Evolutionary conservation across 2,113 vertebrate genomes (phyloP), one percentile per base, ranked within the genome.

Genomic region (Brienomyrus brachyistius): DNA sequence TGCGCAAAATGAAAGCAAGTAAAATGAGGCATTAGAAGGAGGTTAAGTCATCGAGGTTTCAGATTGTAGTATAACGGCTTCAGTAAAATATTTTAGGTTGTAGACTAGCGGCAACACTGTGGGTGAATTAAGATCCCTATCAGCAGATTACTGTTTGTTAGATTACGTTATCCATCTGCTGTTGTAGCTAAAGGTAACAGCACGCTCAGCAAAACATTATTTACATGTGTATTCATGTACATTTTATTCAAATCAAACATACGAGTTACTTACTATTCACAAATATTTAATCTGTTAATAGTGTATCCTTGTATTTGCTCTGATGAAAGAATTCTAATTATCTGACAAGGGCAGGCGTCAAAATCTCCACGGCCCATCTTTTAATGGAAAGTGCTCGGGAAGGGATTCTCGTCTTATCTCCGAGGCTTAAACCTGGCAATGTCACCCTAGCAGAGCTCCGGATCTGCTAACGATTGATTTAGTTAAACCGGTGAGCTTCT

Each of bases 351-450:
- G 48, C 31, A 48, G 40, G 56, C 59, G 23, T 56, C 21, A 43
- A 23, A 66, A 80, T 80, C 74, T 19, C 66, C 31, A 35, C 9
- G 74, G 56, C 59, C 9, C 87, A 40, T 31, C 52, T 88, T 56
- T 88, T 88, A 88, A 88, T 88, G 47, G 10, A 48, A 74, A 74
- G n/a, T 43, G 47, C 48, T 48, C 45, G 6, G 70, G 66, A 80
- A 17, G 70, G 66, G 13, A 88, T 51, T 88, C 70, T 21, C 13
- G 43, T 88, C 45, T 88, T 74, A 43, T 50, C 59, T 88, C 23
- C 47, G 3, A 77, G 48, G 66, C 48, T 66, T 88, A 88, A 77
- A 88, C 74, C 45, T 89, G 48, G 23, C 88, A 80, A 83, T 19
- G 62, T 62, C 59, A 77, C 50, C 21, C 10, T 5, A 89, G 51